phyloP scores from a whole-genome alignment of 2,888 invertebrate genomes.

The Eilema sororculum region DNA sequence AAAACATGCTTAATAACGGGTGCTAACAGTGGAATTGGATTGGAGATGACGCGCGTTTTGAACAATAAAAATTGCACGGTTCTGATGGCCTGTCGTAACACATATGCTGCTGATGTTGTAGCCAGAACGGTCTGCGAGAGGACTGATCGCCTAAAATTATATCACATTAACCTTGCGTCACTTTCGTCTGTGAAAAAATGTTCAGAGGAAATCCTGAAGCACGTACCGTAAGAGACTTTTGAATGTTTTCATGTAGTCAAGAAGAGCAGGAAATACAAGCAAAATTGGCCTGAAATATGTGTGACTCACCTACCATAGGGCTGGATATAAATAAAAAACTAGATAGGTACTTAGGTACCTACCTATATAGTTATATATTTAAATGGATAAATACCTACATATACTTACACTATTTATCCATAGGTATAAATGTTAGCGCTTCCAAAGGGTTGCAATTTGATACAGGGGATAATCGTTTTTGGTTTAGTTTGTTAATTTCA shows the following conservation, averaged over 20 bases:
- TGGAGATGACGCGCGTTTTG: slow-evolving; percentile 94
- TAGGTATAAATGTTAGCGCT: too few species aligned
- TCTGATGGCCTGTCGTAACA: slow-evolving; percentile 94
- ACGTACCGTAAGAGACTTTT: slow-evolving; percentile 59
- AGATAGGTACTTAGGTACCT: too few species aligned
- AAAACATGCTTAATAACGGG: slow-evolving; percentile 96
- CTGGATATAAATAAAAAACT: too few species aligned
- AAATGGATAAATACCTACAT: too few species aligned
- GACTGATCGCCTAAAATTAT: slow-evolving; percentile 58
- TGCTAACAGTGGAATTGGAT: slow-evolving; percentile 97
- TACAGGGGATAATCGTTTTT: too few species aligned
- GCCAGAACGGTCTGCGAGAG: slow-evolving; percentile 61
- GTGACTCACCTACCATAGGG: too few species aligned
- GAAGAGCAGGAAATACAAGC: not conserved
- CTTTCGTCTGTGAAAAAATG: slow-evolving; percentile 73
- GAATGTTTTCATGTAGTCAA: not conserved
- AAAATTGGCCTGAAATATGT: not conserved
- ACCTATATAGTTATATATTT: too few species aligned
- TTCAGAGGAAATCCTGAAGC: slow-evolving; percentile 62
- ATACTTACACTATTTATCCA: too few species aligned
- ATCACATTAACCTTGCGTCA: slow-evolving; percentile 75
- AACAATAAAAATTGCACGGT: slow-evolving; percentile 94
- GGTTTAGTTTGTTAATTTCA: not conserved
- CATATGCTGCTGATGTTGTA: slow-evolving; percentile 86
- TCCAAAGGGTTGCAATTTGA: too few species aligned